These are phyloP conservation scores for Mechanitis mazaeus DNA, from an alignment of 2,888 invertebrate genomes.

Conservation along the genomic window DNA sequence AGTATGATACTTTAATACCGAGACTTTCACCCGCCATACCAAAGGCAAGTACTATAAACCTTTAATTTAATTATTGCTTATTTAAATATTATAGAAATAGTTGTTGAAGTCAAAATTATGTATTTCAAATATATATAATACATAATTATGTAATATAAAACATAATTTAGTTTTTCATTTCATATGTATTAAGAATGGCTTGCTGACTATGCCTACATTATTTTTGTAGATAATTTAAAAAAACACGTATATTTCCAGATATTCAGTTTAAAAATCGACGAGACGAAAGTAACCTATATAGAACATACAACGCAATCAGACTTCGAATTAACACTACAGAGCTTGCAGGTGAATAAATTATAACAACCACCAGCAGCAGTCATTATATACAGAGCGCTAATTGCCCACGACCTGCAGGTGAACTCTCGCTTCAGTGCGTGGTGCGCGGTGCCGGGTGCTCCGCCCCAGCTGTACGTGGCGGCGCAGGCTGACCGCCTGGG, in stretches of 20 bases:
- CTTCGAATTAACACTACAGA: conserved; percentile 81
- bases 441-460: conserved; percentile 40
- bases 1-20: conserved; percentile 71
- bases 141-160: too few relatives aligned
- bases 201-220: too few relatives aligned
- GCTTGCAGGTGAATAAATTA: conserved; percentile 73
- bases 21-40: conserved; percentile 87
- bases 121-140: too few relatives aligned
- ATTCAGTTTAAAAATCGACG: conserved; percentile 84
- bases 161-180: too few relatives aligned
- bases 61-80: not conserved
- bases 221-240: not conserved
- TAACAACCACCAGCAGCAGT: too few relatives aligned
- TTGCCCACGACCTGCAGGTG: conserved; percentile 49
- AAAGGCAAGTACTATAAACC: conserved; percentile 72
- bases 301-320: conserved; percentile 82
- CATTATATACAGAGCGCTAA: too few relatives aligned
- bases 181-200: too few relatives aligned
- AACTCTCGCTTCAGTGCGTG: conserved; percentile 78
- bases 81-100: too few relatives aligned
- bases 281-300: conserved; percentile 81
- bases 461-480: conserved; percentile 79
- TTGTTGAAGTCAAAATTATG: too few relatives aligned
- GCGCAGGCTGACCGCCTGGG: conserved; percentile 80
- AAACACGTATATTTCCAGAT: conserved; percentile 69